Evolutionary conservation across 1,140 invertebrate species (phyloP).

Genomic region (Nymphalis io): DNA sequence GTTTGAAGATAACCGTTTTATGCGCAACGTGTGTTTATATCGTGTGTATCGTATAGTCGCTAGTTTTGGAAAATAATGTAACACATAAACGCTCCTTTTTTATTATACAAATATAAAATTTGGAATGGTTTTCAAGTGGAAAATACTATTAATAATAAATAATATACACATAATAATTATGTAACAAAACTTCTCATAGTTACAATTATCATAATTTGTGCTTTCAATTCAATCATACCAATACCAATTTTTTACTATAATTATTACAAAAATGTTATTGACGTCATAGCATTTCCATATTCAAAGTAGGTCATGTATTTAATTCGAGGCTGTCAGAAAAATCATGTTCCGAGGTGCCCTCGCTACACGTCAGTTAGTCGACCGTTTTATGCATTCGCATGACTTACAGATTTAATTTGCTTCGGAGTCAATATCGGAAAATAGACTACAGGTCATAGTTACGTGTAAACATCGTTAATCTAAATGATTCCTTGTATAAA

Average conservation of each 20-base stretch:
- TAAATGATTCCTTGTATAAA: background rate
- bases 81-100: too few relatives aligned
- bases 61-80: too few relatives aligned
- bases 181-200: too few relatives aligned
- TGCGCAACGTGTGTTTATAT: too few relatives aligned
- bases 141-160: too few relatives aligned
- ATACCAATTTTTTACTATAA: conserved; percentile 18
- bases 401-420: conserved; percentile 29
- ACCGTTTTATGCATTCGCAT: conserved; percentile 27
- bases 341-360: conserved; percentile 52
- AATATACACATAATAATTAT: too few relatives aligned
- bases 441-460: background rate
- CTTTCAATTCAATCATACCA: background rate
- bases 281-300: conserved; percentile 61
- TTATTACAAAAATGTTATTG: conserved; percentile 43
- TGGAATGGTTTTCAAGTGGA: too few relatives aligned
- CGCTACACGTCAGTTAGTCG: conserved; percentile 46
- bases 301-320: conserved; percentile 69
- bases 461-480: background rate
- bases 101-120: too few relatives aligned
- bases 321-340: conserved; percentile 55
- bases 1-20: too few relatives aligned
- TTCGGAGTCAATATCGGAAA: conserved; percentile 19
- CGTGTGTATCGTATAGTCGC: too few relatives aligned
- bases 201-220: background rate